Conservation (phyloP, 2,888 invertebrate species). For the Diarsia rubi region DNA sequence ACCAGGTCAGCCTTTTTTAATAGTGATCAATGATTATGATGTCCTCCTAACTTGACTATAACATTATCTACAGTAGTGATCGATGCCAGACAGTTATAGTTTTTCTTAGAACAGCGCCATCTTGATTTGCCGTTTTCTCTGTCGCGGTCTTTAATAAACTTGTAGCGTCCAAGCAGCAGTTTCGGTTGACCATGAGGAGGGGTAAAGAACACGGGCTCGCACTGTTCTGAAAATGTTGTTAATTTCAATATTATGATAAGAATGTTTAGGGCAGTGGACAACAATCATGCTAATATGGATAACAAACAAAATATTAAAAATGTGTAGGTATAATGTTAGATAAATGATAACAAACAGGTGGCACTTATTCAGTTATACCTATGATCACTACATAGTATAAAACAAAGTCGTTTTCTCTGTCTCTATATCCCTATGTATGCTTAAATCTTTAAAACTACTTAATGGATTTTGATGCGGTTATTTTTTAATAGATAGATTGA, state of each 20-base stretch:
- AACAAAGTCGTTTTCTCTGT: no score
- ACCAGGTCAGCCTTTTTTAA: not conserved
- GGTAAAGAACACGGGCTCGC: constrained; percentile 21
- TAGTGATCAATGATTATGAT: not conserved
- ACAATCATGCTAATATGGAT: not conserved
- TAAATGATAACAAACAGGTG: not conserved
- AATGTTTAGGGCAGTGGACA: not conserved
- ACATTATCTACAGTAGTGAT: constrained; percentile 43
- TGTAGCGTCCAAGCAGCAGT: constrained; percentile 28
- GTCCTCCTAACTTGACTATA: not conserved
- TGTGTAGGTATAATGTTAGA: not conserved
- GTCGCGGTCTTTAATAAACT: constrained; percentile 30
- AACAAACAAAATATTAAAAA: not conserved
- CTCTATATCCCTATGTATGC: no score
- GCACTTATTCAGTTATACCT: not conserved
- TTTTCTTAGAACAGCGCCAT: constrained; percentile 67
- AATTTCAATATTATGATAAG: not conserved
- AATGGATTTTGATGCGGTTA: no score
- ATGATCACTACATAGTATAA: no score
- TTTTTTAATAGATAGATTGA: no score
- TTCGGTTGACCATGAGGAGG: constrained; percentile 23
- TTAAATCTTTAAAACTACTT: no score
- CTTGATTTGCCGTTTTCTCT: constrained; percentile 39
- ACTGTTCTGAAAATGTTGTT: constrained; percentile 15
- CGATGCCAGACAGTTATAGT: constrained; percentile 61